Evolutionary conservation across 2,888 invertebrate genomes (phyloP), one percentile per base, ranked within the genome.

Genomic region (Hyalella azteca): DNA sequence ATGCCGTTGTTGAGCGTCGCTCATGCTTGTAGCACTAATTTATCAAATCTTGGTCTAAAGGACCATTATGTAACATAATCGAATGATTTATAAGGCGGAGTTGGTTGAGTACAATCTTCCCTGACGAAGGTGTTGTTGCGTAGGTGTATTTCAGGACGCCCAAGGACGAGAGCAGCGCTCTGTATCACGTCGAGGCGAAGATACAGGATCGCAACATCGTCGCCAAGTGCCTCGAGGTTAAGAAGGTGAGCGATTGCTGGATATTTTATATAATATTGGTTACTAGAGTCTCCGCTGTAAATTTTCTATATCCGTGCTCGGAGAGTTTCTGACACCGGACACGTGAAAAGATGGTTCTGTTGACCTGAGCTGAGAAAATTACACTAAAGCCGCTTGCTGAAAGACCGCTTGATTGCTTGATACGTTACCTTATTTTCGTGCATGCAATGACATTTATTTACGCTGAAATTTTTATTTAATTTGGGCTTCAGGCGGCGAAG

Each of bases 171-270:
- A 54, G 78, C 11, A 77, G 79, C 7, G 82, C 82, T 19, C 73
- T 82, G 48, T 82, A 82, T 32, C 49, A 75, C 36, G 79, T 78
- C 48, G 80, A 82, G 76, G 82, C 80, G 11, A 29, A 50, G 13
- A 19, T 82, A 3, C 66, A 78, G 73, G 82, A 76, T 15, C 54
- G 78, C 19, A 82, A 41, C 1, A 80, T 82, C 19, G 22, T 39
- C 7, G 78, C 78, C 32, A 75, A 82, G 26, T 82, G 82, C 36
- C 26, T 79, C 60, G 81, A 81, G 48, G 80, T 78, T 49, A 82
- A 82, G 48, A 76, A 77, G 79, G 81, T 79, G 1, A 40, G 75
- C 29, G 45, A 45, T 45, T 45, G 45, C 11, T 45, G 45, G 45
- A 15, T 2, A 45, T 45, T 11, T 45, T 11, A 15, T 1, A 1